phyloP scores from a whole-genome alignment of 2,888 invertebrate genomes.

The Epinotia ramella region DNA sequence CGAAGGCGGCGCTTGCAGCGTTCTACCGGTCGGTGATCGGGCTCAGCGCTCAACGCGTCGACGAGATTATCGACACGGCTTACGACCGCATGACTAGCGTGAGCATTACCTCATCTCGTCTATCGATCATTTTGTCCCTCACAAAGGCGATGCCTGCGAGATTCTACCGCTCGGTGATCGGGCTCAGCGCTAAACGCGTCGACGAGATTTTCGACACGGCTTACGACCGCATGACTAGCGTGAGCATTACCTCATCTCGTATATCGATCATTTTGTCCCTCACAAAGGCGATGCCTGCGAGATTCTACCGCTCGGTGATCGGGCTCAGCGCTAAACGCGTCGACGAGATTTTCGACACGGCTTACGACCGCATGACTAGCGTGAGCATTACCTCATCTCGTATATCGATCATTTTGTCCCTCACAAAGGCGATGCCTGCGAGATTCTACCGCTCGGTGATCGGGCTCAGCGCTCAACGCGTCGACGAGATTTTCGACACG shows the following conservation, averaged over 20 bases:
- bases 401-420: neutral
- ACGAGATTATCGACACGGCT: slow-evolving; percentile 88
- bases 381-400: slow-evolving; percentile 56
- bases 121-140: neutral
- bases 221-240: slow-evolving; percentile 88
- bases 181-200: slow-evolving; percentile 86
- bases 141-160: slow-evolving; percentile 74
- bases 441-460: slow-evolving; percentile 90
- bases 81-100: slow-evolving; percentile 91
- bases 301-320: slow-evolving; percentile 90
- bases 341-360: slow-evolving; percentile 87
- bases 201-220: slow-evolving; percentile 88
- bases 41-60: slow-evolving; percentile 85
- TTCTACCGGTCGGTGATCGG: slow-evolving; percentile 90
- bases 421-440: slow-evolving; percentile 67
- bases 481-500: slow-evolving; percentile 87
- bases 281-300: slow-evolving; percentile 71
- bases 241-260: slow-evolving; percentile 56
- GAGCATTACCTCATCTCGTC: slow-evolving; percentile 64
- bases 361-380: slow-evolving; percentile 89
- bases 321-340: slow-evolving; percentile 86
- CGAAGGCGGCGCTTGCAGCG: slow-evolving; percentile 87
- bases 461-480: slow-evolving; percentile 85
- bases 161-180: slow-evolving; percentile 90
- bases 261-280: neutral